Base-by-base conservation (phyloP, 2,797 vertebrate species). In the Holocentrus rufus region DNA sequence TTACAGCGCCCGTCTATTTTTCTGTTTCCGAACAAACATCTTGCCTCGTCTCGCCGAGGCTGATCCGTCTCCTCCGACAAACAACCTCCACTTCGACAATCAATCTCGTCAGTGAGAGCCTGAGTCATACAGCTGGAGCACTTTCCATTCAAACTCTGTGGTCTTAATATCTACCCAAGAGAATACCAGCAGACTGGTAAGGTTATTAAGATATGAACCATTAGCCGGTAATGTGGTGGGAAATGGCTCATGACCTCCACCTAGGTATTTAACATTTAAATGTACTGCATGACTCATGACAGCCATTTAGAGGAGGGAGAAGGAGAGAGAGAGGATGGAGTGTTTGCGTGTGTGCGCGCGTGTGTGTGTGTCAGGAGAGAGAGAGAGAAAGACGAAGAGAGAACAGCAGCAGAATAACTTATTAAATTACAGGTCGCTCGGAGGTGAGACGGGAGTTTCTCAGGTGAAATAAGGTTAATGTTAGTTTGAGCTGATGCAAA, bases 201-300 rank as follows among this genome's bases (percentile, higher is more conserved):
- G 89, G 88, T 91, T 90, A 92, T 92, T 91, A 92, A 88, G 90
- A 90, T 90, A 89, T 90, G 90, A 93, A 80, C 90, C 87, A 92
- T 93, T 93, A 91, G 87, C 69, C 52, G 73, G 86, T 94, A 92
- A 92, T 91, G 85, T 87, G 88, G 50, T 80, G 76, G 89, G 84
- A 90, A 94, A 94, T 91, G 87, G 85, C 83, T 92, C 86, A 86
- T 91, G 90, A 91, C 91, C 89, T 86, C 90, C 74, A 85, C 90
- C 89, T 91, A 83, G 88, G 91, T 91, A 89, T 91, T 90, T 90
- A 89, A 92, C 89, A 90, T 90, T 90, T 88, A 89, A 92, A 90
- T 89, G 88, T 87, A 81, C 86, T 74, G 72, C 80, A 77, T 88
- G 89, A 91, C 82, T 92, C 87, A 90, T 83, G 84, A 55, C 77